Evolutionary conservation across 2,888 invertebrate genomes (phyloP).

Genomic region (Deilephila elpenor): DNA sequence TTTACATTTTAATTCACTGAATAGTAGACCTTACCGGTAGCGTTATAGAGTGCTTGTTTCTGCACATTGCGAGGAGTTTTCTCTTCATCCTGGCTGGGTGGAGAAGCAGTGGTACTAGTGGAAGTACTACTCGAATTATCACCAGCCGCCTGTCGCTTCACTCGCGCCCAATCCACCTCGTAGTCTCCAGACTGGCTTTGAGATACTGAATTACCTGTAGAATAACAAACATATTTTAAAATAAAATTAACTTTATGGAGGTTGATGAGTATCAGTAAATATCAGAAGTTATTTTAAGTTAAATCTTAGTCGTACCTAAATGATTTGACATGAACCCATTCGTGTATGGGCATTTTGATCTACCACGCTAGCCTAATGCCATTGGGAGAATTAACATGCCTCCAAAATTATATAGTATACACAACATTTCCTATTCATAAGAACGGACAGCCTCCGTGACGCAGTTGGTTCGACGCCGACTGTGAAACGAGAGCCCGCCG

Average conservation of each 20-base stretch:
- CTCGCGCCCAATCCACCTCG: constrained; percentile 62
- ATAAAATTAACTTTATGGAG: not conserved
- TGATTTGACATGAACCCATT: no score
- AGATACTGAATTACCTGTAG: constrained; percentile 76
- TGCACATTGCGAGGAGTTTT: constrained; percentile 61
- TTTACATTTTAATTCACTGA: not conserved
- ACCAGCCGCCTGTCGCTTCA: constrained; percentile 61
- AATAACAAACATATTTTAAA: not conserved
- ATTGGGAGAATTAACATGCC: no score
- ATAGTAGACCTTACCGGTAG: constrained; percentile 66
- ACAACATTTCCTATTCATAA: not conserved
- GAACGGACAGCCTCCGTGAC: no score
- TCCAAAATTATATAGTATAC: no score
- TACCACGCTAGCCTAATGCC: no score
- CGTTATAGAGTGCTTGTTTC: constrained; percentile 80
- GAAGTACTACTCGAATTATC: constrained; percentile 37
- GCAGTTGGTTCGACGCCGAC: no score
- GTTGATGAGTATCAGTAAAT: no score
- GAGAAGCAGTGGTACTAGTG: constrained; percentile 41
- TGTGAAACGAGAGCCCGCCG: no score
- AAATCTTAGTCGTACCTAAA: no score
- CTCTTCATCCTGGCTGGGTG: constrained; percentile 59
- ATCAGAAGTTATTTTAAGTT: no score
- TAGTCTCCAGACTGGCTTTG: constrained; percentile 63
- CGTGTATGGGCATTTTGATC: no score